Conservation (phyloP, 1,140 invertebrate species). For the Drosophila seguyi region DNA sequence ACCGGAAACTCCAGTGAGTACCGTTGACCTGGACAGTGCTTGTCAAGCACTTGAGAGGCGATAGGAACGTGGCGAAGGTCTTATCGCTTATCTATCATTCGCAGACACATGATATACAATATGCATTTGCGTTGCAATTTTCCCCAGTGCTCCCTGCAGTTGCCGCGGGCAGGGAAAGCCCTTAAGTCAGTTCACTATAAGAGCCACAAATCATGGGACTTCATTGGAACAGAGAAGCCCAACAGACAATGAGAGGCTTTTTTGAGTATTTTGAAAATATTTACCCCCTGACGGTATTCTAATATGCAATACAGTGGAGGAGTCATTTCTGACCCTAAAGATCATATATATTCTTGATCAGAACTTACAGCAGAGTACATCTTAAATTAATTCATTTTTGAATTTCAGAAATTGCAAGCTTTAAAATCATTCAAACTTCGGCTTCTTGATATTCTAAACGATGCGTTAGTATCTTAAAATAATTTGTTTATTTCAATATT, state of each 20-base stretch:
- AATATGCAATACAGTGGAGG: too few species aligned
- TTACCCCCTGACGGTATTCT: too few species aligned
- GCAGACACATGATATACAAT: conserved; percentile 35
- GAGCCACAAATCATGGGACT: not conserved
- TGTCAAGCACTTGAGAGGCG: conserved; percentile 58
- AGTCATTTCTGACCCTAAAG: too few species aligned
- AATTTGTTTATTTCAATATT: not conserved
- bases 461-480: not conserved
- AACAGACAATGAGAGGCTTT: not conserved
- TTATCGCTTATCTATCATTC: conserved; percentile 38
- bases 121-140: not conserved
- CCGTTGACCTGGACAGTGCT: conserved; percentile 32
- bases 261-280: too few species aligned
- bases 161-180: not conserved
- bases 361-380: too few species aligned
- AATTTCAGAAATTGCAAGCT: too few species aligned
- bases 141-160: conserved; percentile 16
- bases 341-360: too few species aligned
- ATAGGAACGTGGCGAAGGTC: conserved; percentile 1
- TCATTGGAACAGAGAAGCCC: not conserved
- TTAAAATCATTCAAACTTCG: too few species aligned
- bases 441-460: not conserved
- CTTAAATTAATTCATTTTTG: too few species aligned
- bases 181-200: not conserved
- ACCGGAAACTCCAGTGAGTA: conserved; percentile 1